A percentile compares a stretch with the other conserved stretches of the same genome.
phyloP scores from a whole-genome alignment of 2,888 invertebrate genomes.

The Abrostola tripartita region DNA sequence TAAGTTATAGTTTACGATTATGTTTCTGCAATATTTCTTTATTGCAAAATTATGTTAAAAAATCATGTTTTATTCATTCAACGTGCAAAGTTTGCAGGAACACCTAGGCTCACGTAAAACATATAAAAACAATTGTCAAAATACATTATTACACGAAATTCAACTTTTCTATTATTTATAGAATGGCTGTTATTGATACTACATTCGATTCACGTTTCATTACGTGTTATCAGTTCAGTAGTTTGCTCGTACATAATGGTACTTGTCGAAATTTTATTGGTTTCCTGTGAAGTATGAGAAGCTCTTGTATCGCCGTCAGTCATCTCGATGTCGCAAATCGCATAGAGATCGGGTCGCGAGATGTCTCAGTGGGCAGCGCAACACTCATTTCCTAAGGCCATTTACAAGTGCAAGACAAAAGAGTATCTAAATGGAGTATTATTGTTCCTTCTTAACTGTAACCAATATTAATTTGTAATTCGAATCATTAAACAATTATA shows the following conservation, averaged over 20 bases:
- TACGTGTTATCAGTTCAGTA: slow-evolving; percentile 63
- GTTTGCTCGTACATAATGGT: slow-evolving; percentile 55
- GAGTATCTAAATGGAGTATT: background rate
- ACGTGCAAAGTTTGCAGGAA: slow-evolving; percentile 21
- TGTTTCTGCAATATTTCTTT: background rate
- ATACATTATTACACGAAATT: slow-evolving; percentile 27
- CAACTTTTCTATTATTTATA: slow-evolving; percentile 48
- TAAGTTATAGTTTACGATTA: background rate
- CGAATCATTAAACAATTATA: no score
- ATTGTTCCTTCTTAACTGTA: no score
- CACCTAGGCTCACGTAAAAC: slow-evolving; percentile 19
- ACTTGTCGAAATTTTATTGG: slow-evolving; percentile 67
- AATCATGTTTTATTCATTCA: slow-evolving; percentile 27
- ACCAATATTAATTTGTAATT: no score
- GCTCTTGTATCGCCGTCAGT: slow-evolving; percentile 68
- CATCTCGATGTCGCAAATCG: slow-evolving; percentile 55
- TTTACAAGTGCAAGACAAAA: slow-evolving; percentile 26
- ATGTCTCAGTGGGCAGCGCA: slow-evolving; percentile 34
- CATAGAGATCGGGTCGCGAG: slow-evolving; percentile 32
- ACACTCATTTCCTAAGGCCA: slow-evolving; percentile 32
- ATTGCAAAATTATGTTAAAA: background rate
- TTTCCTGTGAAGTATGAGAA: slow-evolving; percentile 61
- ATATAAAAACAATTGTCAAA: slow-evolving; percentile 30
- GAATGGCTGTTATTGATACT: slow-evolving; percentile 51
- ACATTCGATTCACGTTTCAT: slow-evolving; percentile 62